Base-by-base conservation (phyloP, 2,888 invertebrate genomes). In the Eupelmus urozonus region DNA sequence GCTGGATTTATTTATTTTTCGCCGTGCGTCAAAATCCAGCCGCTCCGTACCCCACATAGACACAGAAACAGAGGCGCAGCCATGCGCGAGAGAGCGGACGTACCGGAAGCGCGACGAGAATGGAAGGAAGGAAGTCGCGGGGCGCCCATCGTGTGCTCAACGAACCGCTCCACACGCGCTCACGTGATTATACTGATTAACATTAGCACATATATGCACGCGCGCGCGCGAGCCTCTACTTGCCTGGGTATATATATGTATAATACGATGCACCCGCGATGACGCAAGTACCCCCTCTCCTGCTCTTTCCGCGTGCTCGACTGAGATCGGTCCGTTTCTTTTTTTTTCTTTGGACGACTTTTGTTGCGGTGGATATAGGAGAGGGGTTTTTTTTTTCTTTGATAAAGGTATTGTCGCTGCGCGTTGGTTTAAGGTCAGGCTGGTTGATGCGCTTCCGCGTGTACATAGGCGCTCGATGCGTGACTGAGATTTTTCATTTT, bases 51-150 rank as follows among this genome's bases (percentile, higher is more conserved):
- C 20, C n/a, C n/a, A n/a, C n/a, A n/a, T n/a, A n/a, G n/a, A 62
- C 3, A 34, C 34, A 1, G 45, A 9, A 9, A 51, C 53, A 11
- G 20, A 27, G 42, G 23, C 2, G 49, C 59, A 27, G 40, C 25
- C 45, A 13, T 20, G 18, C 42, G 7, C 16, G 13, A 5, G 57
- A 20, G 45, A 18, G 18, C 16, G 59, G 4, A 20, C 65, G 59
- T 53, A 55, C 70, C 76, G 79, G 76, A 72, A 76, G 79, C 42
- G 76, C 70, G 65, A 67, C 74, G 78, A 81, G 82, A 85, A 83
- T 83, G 82, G 84, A 85, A 85, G 85, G 85, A 85, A 85, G 85
- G 85, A 85, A 85, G 82, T 84, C 82, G n/a, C n/a, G 83, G 82
- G 63, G 55, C 76, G 81, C 81, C 80, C 84, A 82, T 82, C 80